Conservation (phyloP, 2,888 invertebrate species). For the Alloscopus bannaensis region DNA sequence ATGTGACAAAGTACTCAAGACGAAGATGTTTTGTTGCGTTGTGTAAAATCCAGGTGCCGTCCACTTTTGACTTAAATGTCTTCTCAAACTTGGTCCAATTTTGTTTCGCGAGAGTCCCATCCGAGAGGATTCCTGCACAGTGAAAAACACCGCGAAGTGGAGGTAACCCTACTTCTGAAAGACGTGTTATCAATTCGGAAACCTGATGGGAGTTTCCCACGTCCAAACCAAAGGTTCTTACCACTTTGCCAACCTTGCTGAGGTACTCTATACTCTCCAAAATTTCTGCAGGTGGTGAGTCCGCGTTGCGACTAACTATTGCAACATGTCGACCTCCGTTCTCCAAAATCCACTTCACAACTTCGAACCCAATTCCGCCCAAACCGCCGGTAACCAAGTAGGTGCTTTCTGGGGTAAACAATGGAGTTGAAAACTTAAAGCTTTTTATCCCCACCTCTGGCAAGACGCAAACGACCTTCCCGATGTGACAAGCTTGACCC, state of each 20-base stretch:
- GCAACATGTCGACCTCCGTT: not conserved
- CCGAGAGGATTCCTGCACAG: constrained; percentile 49
- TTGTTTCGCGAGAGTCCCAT: constrained; percentile 35
- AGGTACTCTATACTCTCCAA: not conserved
- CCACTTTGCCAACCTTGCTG: not conserved
- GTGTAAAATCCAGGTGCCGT: constrained; percentile 57
- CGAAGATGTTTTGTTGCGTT: constrained; percentile 8
- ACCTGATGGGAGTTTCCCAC: constrained; percentile 30
- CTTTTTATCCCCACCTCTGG: constrained; percentile 24
- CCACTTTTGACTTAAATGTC: constrained; percentile 10
- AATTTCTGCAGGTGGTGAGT: not conserved
- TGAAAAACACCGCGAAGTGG: constrained; percentile 54
- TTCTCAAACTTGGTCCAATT: constrained; percentile 52
- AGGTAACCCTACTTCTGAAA: constrained; percentile 2
- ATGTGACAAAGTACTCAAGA: constrained; percentile 53
- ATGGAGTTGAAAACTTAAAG: not conserved
- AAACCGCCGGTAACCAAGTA: constrained; percentile 51
- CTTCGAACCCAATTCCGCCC: constrained; percentile 65
- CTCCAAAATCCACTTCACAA: constrained; percentile 54
- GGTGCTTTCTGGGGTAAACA: constrained; percentile 33
- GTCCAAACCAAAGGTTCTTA: not conserved
- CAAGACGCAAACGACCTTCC: constrained; percentile 50
- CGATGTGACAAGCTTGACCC: constrained; percentile 57
- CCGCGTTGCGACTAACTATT: not conserved
- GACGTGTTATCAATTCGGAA: not conserved